phyloP scores from a whole-genome alignment of 2,797 vertebrate species.

The Rhinatrema bivittatum region DNA sequence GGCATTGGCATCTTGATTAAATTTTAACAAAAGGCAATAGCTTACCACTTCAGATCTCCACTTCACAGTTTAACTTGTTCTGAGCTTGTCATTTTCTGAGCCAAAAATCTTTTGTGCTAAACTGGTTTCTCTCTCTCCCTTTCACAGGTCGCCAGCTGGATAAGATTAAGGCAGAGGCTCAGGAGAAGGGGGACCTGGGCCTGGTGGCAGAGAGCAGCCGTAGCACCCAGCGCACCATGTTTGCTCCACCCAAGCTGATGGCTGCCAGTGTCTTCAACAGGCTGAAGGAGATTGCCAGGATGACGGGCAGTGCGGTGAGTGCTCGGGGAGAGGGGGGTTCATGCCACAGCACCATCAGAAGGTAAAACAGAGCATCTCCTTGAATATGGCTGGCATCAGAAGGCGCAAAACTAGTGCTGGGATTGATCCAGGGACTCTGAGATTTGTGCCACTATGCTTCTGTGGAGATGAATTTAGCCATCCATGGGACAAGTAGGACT shows the following conservation, averaged over 20 bases:
- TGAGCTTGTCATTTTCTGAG: too few relatives aligned
- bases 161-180: constrained; percentile 73
- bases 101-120: too few relatives aligned
- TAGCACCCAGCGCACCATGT: constrained; percentile 81
- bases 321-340: neutral
- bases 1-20: too few relatives aligned
- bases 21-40: too few relatives aligned
- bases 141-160: constrained; percentile 77
- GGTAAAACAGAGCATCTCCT: too few relatives aligned
- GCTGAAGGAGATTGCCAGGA: constrained; percentile 76
- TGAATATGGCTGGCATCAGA: neutral
- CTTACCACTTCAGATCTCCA: too few relatives aligned
- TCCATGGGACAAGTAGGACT: too few relatives aligned
- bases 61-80: too few relatives aligned
- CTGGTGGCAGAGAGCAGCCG: constrained; percentile 84
- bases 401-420: rapidly evolving
- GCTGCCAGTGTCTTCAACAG: constrained; percentile 69
- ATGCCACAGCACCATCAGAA: rapidly evolving
- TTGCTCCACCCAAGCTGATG: constrained; percentile 71
- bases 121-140: neutral
- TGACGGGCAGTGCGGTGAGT: constrained; percentile 80
- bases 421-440: rapidly evolving
- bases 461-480: neutral
- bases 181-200: constrained; percentile 80
- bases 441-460: neutral